A percentile compares a stretch with the other conserved stretches of the same genome.
These are phyloP conservation scores for Patiria miniata DNA, from an alignment of 35 echinoderm and acorn worm genomes.

Conservation along the genomic window DNA sequence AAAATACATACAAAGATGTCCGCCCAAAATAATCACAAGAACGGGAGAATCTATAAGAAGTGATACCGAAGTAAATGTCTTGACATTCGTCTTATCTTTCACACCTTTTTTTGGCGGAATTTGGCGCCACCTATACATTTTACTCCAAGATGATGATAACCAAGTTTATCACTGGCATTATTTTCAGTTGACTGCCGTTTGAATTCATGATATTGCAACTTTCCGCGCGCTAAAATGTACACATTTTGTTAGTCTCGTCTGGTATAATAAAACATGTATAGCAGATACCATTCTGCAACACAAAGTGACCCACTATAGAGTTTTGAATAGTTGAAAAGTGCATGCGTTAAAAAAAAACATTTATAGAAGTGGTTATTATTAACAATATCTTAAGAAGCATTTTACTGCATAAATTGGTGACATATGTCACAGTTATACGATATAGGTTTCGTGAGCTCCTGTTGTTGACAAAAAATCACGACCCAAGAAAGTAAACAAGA, in stretches of 20 bases:
- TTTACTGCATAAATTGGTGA: not conserved
- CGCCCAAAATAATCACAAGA: no score
- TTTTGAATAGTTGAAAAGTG: not conserved
- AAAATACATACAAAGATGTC: no score
- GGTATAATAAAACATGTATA: not conserved
- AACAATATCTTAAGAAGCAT: not conserved
- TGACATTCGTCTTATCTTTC: no score
- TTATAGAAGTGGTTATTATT: not conserved
- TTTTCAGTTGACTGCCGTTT: not conserved
- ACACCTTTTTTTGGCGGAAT: no score
- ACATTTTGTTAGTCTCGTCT: not conserved
- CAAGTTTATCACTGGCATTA: no score
- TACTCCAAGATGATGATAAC: no score
- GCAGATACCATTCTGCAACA: not conserved
- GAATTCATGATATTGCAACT: slow-evolving; percentile 21
- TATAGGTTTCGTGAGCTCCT: no score
- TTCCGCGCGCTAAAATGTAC: slow-evolving; percentile 8
- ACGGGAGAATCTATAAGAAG: no score
- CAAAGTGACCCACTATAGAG: not conserved
- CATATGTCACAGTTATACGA: not conserved
- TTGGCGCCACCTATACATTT: no score
- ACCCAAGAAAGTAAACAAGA: not conserved
- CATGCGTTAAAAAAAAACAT: slow-evolving; percentile 15
- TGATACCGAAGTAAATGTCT: no score
- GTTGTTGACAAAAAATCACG: not conserved